Conservation (phyloP, 2,113 vertebrate species). For the Oophaga pumilio region DNA sequence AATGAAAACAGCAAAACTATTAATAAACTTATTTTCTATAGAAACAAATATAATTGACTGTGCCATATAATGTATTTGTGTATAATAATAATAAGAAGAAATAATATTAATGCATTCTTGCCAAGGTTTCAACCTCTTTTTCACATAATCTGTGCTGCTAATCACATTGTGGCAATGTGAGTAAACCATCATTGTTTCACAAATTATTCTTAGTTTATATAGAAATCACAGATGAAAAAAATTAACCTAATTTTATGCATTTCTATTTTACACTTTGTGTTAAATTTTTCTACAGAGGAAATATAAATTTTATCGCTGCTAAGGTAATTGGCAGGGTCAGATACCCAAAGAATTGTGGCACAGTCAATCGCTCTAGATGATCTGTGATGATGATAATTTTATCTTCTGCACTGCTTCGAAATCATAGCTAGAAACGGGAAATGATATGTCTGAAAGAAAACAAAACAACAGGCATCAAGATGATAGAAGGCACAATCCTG, state of each 20-base stretch:
- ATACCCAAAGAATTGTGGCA: constrained; percentile 20
- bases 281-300: neutral
- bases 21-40: too few relatives aligned
- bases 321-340: constrained; percentile 53
- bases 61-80: too few relatives aligned
- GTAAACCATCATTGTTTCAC: neutral
- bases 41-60: too few relatives aligned
- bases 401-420: constrained; percentile 30
- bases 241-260: neutral
- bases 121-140: too few relatives aligned
- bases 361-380: constrained; percentile 46
- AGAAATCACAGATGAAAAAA: neutral
- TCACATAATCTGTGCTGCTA: neutral
- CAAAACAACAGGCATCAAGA: constrained; percentile 45
- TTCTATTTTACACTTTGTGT: neutral
- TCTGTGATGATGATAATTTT: constrained; percentile 46
- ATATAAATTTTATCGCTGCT: constrained; percentile 1
- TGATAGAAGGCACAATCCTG: constrained; percentile 49
- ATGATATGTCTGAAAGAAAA: constrained; percentile 57
- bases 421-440: constrained; percentile 31
- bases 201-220: neutral
- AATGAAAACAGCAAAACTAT: too few relatives aligned
- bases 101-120: too few relatives aligned
- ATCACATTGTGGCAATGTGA: neutral
- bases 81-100: too few relatives aligned